phyloP scores from a whole-genome alignment of 1,140 invertebrate genomes.

The Hesperophylax magnus region DNA sequence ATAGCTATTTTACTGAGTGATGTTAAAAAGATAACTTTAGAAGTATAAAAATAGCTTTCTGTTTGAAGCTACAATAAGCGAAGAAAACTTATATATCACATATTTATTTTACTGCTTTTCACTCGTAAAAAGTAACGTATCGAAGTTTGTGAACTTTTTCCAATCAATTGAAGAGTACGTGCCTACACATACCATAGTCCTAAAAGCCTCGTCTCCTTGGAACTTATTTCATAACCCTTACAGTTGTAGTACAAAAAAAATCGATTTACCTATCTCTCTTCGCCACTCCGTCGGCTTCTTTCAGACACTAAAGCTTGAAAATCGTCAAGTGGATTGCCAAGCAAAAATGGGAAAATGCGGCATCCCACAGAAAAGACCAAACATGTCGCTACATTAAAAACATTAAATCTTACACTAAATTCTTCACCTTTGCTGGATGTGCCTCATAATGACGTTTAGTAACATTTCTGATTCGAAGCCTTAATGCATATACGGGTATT shows the following conservation, averaged over 20 bases:
- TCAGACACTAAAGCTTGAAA: constrained; percentile 6
- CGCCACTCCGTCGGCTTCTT: constrained; percentile 17
- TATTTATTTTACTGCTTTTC: no score
- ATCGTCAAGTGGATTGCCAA: neutral
- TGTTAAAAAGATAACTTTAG: no score
- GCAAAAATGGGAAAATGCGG: neutral
- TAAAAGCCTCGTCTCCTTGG: neutral
- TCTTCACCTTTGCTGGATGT: no score
- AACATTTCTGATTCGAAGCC: neutral
- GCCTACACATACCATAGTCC: neutral
- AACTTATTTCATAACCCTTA: constrained; percentile 10
- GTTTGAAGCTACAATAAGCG: no score
- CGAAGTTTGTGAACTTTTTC: neutral
- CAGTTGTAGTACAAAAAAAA: constrained; percentile 5
- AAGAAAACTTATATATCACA: no score
- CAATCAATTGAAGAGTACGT: neutral
- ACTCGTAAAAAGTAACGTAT: neutral
- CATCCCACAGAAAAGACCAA: no score
- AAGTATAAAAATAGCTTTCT: no score
- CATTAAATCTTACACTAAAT: no score
- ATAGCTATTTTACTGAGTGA: no score
- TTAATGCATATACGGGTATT: neutral
- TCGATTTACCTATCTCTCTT: constrained; percentile 21
- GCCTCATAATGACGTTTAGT: neutral
- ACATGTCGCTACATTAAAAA: no score